Evolutionary conservation across 2,888 invertebrate species (phyloP).

Genomic region (Trichopoda pennipes): DNA sequence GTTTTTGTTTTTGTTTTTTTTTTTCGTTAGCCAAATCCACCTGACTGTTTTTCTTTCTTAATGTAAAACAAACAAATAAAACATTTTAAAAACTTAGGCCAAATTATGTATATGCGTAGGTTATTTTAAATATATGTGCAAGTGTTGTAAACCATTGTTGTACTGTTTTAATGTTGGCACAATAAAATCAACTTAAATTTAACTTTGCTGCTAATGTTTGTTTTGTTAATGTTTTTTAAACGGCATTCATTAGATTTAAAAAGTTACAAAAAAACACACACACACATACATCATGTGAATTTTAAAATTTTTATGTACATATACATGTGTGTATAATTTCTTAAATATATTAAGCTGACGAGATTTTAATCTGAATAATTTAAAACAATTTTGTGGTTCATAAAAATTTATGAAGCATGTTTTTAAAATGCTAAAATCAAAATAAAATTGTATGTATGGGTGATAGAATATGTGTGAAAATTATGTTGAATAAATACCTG

Average conservation of each 20-base stretch:
- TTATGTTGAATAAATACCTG: background rate
- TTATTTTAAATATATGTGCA: slow-evolving; percentile 1
- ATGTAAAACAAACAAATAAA: background rate
- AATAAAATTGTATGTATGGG: slow-evolving; percentile 6
- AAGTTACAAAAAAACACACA: slow-evolving; percentile 35
- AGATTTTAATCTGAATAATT: slow-evolving; percentile 60
- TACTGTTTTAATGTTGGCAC: slow-evolving; percentile 5
- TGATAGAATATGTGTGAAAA: slow-evolving; percentile 41
- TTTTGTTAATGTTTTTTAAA: slow-evolving; percentile 58
- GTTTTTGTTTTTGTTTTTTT: slow-evolving; percentile 2
- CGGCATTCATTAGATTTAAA: slow-evolving; percentile 58
- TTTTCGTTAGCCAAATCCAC: slow-evolving; percentile 44
- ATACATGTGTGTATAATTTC: slow-evolving; percentile 1
- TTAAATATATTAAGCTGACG: slow-evolving; percentile 21
- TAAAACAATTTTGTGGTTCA: slow-evolving; percentile 52
- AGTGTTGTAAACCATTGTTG: background rate
- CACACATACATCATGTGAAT: slow-evolving; percentile 26
- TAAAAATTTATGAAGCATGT: slow-evolving; percentile 15
- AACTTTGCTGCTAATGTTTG: slow-evolving; percentile 41
- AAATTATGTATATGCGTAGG: slow-evolving; percentile 54
- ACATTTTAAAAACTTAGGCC: slow-evolving; percentile 1
- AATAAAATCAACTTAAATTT: slow-evolving; percentile 41
- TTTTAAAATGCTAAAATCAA: background rate
- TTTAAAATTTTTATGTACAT: slow-evolving; percentile 24
- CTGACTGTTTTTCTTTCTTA: slow-evolving; percentile 25